phyloP scores from a whole-genome alignment of 1,140 invertebrate species.

The Drosophila ercepeae region DNA sequence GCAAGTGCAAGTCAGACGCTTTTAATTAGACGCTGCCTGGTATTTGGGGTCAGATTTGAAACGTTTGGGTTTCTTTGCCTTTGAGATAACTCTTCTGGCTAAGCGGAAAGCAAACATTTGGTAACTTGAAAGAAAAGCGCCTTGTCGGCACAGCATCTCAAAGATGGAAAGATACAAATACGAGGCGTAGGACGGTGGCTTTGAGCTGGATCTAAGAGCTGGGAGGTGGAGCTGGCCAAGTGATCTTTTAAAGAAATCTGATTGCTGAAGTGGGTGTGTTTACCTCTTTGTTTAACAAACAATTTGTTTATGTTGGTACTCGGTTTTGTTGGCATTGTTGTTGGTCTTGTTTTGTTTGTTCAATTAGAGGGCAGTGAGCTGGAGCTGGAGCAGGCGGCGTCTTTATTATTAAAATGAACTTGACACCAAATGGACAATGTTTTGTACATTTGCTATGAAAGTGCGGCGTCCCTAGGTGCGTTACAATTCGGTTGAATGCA shows the following conservation, averaged over 20 bases:
- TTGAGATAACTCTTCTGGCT: constrained; percentile 20
- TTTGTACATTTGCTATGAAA: constrained; percentile 43
- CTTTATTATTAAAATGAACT: constrained; percentile 74
- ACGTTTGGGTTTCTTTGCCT: constrained; percentile 1
- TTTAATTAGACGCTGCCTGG: constrained; percentile 52
- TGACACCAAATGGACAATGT: constrained; percentile 70
- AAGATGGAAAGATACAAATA: constrained; percentile 25
- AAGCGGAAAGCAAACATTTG: constrained; percentile 45
- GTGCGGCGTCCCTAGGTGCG: constrained; percentile 54
- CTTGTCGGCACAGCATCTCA: constrained; percentile 27
- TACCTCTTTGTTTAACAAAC: constrained; percentile 73
- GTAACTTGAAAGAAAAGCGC: constrained; percentile 40
- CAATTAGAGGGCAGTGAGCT: constrained; percentile 18
- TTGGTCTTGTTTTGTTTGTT: constrained; percentile 34
- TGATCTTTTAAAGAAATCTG: constrained; percentile 38
- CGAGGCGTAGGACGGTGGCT: constrained; percentile 42
- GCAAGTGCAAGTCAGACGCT: constrained; percentile 50
- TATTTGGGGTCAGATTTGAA: constrained; percentile 57
- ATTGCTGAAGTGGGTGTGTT: constrained; percentile 29
- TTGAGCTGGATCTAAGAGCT: background rate
- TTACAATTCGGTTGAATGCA: constrained; percentile 42
- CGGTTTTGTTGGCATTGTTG: constrained; percentile 4
- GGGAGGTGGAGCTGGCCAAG: constrained; percentile 11
- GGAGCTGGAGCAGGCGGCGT: constrained; percentile 31
- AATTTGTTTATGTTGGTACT: constrained; percentile 57